These are phyloP conservation scores for Leucosticte australis DNA, from an alignment of 2,113 vertebrate species.

Conservation along the genomic window DNA sequence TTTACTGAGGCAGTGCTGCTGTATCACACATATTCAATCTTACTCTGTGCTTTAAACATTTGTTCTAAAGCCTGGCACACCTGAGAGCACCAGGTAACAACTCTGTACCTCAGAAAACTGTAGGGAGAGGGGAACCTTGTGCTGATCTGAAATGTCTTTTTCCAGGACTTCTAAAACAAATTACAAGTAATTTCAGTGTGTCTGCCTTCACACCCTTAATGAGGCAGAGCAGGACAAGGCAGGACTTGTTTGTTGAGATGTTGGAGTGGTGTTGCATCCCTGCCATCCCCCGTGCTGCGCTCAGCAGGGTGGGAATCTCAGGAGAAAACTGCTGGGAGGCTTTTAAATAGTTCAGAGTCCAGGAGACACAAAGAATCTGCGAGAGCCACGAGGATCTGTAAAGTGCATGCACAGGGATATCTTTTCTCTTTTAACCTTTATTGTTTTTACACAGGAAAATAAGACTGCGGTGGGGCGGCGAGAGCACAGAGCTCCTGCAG, in stretches of 20 bases:
- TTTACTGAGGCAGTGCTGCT: not conserved
- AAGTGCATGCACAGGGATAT: not conserved
- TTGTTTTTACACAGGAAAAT: not conserved
- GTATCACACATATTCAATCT: not conserved
- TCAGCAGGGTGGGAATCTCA: not conserved
- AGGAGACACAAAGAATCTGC: not conserved
- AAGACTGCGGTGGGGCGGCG: not conserved
- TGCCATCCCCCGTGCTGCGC: not conserved
- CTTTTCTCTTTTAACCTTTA: not conserved
- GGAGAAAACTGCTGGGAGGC: not conserved
- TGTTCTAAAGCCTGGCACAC: not conserved
- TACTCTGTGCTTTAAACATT: not conserved
- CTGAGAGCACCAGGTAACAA: fast-evolving
- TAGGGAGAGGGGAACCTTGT: not conserved
- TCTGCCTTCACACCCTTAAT: conserved; percentile 31
- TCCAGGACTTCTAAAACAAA: not conserved
- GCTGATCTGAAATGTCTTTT: not conserved
- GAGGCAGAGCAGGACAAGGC: conserved; percentile 41
- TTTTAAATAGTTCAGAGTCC: not conserved
- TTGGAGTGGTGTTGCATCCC: not conserved
- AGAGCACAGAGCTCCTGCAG: not conserved
- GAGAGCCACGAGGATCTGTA: not conserved
- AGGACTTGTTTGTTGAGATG: conserved; percentile 20
- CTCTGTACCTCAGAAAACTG: not conserved
- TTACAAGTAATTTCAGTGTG: not conserved